Evolutionary conservation across 1,140 invertebrate species (phyloP).

Genomic region (Sinonovacula constricta): DNA sequence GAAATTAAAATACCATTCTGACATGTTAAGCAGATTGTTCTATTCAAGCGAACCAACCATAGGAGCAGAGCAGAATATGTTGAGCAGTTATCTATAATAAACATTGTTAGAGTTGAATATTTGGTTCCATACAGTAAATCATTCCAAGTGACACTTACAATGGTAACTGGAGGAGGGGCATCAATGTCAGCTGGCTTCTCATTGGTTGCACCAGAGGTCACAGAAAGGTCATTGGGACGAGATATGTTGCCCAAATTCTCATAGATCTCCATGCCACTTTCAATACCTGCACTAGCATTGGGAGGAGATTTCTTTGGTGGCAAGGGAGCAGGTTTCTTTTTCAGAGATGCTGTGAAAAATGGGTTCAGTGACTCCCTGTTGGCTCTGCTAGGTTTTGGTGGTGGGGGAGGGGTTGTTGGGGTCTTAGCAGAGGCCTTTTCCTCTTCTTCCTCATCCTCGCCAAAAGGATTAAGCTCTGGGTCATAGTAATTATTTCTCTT

Average conservation of each 20-base stretch:
- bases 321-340: constrained; percentile 36
- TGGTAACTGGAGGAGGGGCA: constrained; percentile 39
- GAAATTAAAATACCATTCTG: no score
- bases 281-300: no score
- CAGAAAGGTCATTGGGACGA: constrained; percentile 27
- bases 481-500: constrained; percentile 32
- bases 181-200: constrained; percentile 37
- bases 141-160: constrained; percentile 40
- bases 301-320: no score
- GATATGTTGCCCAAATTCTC: no score
- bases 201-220: constrained; percentile 52
- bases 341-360: constrained; percentile 29
- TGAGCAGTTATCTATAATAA: no score
- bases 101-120: no score
- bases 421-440: not conserved
- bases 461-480: constrained; percentile 36
- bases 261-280: no score
- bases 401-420: constrained; percentile 2
- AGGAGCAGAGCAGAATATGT: no score
- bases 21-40: no score
- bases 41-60: no score
- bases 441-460: constrained; percentile 27
- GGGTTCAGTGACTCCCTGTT: constrained; percentile 36
- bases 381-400: constrained; percentile 1
- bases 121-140: no score